Evolutionary conservation across 2,888 invertebrate species (phyloP).

Genomic region (Glaucopsyche alexis): DNA sequence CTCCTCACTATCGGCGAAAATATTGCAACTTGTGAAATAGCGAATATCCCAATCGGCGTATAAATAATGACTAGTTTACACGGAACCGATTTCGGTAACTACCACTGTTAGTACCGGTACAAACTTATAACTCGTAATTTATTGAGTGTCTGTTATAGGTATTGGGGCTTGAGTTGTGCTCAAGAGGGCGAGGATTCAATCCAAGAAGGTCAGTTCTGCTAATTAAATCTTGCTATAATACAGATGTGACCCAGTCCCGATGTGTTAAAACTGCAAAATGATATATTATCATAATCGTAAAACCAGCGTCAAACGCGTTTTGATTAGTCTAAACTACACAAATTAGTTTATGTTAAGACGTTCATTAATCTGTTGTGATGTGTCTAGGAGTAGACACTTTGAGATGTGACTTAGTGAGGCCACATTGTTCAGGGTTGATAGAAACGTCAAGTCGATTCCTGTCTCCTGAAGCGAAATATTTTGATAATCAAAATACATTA

Average conservation of each 20-base stretch:
- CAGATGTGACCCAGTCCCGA: too few relatives aligned
- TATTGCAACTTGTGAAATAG: conserved; percentile 63
- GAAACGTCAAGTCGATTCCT: too few relatives aligned
- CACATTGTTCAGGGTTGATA: too few relatives aligned
- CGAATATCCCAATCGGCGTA: conserved; percentile 64
- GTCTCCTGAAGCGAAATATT: too few relatives aligned
- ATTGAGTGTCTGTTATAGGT: neutral
- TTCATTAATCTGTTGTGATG: too few relatives aligned
- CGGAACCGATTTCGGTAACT: conserved; percentile 46
- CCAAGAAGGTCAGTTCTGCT: neutral
- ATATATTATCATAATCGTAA: too few relatives aligned
- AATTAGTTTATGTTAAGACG: too few relatives aligned
- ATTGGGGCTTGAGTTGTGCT: neutral
- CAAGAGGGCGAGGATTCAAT: neutral
- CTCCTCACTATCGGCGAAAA: conserved; percentile 56
- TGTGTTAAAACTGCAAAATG: too few relatives aligned
- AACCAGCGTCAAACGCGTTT: neutral
- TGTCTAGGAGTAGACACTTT: too few relatives aligned
- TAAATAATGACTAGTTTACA: conserved; percentile 59
- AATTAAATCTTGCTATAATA: too few relatives aligned
- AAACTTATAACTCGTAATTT: conserved; percentile 4
- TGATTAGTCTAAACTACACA: neutral
- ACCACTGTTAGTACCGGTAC: conserved; percentile 21
- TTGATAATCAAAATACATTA: too few relatives aligned
- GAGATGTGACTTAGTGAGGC: too few relatives aligned